Base-by-base conservation (phyloP, 2,888 invertebrate genomes). In the Pediacus dermestoides region DNA sequence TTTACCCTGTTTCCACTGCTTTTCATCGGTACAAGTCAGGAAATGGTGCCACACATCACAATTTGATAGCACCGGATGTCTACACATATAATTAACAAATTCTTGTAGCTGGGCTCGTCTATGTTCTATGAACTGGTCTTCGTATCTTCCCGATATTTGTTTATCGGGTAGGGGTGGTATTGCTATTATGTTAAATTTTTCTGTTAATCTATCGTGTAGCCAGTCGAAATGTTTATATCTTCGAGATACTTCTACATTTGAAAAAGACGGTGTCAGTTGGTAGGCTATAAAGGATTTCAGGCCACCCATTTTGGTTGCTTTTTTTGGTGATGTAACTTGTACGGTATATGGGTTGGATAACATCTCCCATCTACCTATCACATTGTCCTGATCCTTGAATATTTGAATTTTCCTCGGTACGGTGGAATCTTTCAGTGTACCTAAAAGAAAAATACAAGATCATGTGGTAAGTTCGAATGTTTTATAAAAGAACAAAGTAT, bases 141-240 rank as follows among this genome's bases (percentile, higher is more conserved):
- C 97, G 33, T 57, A 57, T 27, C 57, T 37, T 4, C 95, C 95
- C 22, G 95, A 88, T 48, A 99, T 92, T 70, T 96, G 94, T 72
- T 99, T 99, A 65, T 97, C 97, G 7, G 99, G 99, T 46, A 99
- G 70, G 1, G 97, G 96, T 39, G 99, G 97, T 57, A 97, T 88
- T 2, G 95, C 92, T 58, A 97, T 85, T 35, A 95, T 78, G 52
- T 90, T 85, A 68, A 91, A 99, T 70, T 99, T 99, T 53, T 90
- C 91, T 57, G 86, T 85, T 47, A 99, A 73, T 53, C 95, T 79
- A 64, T 91, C 91, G 70, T 96, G 95, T 35, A 99, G 71, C 99
- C 99, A 99, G 74, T 99, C 97, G 70, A 99, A 99, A 70, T 97
- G 97, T 70, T 99, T 99, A 72, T 96, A 97, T 53, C 97, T 78